Evolutionary conservation across 2,113 vertebrate genomes (phyloP), one percentile per base, ranked within the genome.

Genomic region (Paedocypris sp.): DNA sequence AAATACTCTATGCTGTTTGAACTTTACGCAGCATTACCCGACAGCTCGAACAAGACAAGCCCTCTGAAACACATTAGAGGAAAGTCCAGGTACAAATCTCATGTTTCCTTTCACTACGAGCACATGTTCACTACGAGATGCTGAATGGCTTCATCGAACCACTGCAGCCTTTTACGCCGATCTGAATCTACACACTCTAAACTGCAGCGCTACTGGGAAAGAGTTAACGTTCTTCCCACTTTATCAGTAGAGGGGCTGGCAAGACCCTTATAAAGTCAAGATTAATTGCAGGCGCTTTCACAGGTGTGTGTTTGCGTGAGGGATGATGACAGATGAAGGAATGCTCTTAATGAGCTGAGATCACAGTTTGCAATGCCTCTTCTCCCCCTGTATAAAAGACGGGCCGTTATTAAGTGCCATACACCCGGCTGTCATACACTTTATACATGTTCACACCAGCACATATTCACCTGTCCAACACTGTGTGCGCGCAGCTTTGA

Each of bases 261-360:
- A 20, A 31, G 6, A 3, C 29, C 28, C 29, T 66, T 36, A 59
- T 65, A 67, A 68, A 62, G 64, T 76, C 61, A 67, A 75, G 76
- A 78, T 75, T 79, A 77, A 79, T 80, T 77, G 75, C 78, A 75
- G 63, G 50, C 53, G 36, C 65, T 39, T 45, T 38, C 26, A 23
- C 23, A 28, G 31, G 20, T 16, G 29, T 11, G 59, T 29, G 46
- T 50, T 38, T 22, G 47, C 10, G 28, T 16, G 59, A 48, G 33
- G 60, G 9, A 22, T 63, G 48, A 12, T 58, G 72, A 79, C 67
- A 68, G 61, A 74, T 47, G 61, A 41, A 68, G 62, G 46, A 23
- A 23, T 12, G n/a, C 46, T 62, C 70, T 75, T 73, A 73, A 79
- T 70, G 70, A 79, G 69, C 72, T 69, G 61, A 69, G 66, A 77